Base-by-base conservation (phyloP, 2,888 invertebrate genomes). In the Saturnia pavonia region DNA sequence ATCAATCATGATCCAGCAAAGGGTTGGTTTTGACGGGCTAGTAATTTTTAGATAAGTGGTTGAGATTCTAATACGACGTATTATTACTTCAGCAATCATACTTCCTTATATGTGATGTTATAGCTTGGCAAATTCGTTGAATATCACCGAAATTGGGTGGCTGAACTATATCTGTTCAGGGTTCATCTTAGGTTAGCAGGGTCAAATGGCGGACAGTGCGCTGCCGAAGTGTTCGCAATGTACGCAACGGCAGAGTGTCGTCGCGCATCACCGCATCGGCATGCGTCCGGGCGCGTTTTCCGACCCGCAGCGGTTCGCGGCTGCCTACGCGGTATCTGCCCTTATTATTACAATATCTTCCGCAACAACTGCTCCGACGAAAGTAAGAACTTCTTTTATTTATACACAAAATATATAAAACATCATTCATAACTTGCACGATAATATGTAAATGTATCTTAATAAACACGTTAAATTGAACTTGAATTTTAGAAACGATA, bases 111-210 rank as follows among this genome's bases (percentile, higher is more conserved):
- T 81, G 77, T 77, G 76, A 80, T 81, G 77, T 80, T 78, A 76
- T 82, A 82, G 76, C 82, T 81, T 84, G 80, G 85, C 85, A 80
- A 88, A 87, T 85, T 85, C 72, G 80, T 79, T 76, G 77, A 83
- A 85, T 91, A 92, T 92, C 92, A 77, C 85, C 83, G 81, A 91
- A 93, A 91, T 90, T 92, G 86, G 92, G 92, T 91, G 91, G 89
- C 86, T 91, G 91, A 91, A 91, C 91, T 89, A 89, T 92, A 92
- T 93, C 91, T 89, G 78, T 79, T 75, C 80, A 79, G 89, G 80
- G 90, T 90, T 91, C 88, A 90, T 88, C 87, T 85, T 81, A 81
- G 86, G 90, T 89, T 87, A 81, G 81, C 80, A 79, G 89, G 92
- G 92, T 91, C 92, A 91, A 82, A 80, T 84, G 86, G 84, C 88